Base-by-base conservation (phyloP, 2,113 vertebrate species). In the Gnathonemus longibarbis region DNA sequence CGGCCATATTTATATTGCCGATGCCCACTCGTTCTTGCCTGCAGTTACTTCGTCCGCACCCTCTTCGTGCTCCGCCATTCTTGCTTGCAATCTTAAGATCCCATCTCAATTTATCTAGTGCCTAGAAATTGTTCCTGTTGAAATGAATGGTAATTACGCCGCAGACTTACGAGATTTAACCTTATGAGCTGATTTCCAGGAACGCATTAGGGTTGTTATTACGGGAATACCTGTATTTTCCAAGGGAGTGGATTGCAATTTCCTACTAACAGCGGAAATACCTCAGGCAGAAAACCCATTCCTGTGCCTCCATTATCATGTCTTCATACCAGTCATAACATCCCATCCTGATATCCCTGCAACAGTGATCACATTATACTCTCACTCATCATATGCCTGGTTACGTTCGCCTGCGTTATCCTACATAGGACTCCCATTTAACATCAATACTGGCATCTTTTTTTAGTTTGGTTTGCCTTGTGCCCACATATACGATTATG, bases 271-370 rank as follows among this genome's bases (percentile, higher is more conserved):
- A 46, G 83, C 24, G 10, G n/a, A 87, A 15, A 52, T 31, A 87
- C 19, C 27, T 50, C 24, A 53, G 19, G 46, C 46, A 86, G n/a
- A 87, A n/a, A 53, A 50, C 27, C n/a, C 50, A 53, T 87, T 87
- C 24, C 13, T 17, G 53, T 56, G 17, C 27, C 49, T 53, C 85
- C 49, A 53, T 87, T 87, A 87, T 52, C 85, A 56, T 48, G 10
- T 87, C 85, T 87, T 39, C 17, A 87, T 87, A 19, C 84, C 27
- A 87, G 49, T 52, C 84, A 87, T 87, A 87, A 87, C 49, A 87
- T 87, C 50, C 85, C 85, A 87, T 84, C 83, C 46, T 84, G 39
- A 84, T 84, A 84, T 84, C 45, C 39, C 21, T 84, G 42, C 21
- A 84, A 84, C 15, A 84, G 83, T 84, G 83, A 84, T 84, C 39